phyloP scores from a whole-genome alignment of 2,888 invertebrate genomes.

The Danaus chrysippus region DNA sequence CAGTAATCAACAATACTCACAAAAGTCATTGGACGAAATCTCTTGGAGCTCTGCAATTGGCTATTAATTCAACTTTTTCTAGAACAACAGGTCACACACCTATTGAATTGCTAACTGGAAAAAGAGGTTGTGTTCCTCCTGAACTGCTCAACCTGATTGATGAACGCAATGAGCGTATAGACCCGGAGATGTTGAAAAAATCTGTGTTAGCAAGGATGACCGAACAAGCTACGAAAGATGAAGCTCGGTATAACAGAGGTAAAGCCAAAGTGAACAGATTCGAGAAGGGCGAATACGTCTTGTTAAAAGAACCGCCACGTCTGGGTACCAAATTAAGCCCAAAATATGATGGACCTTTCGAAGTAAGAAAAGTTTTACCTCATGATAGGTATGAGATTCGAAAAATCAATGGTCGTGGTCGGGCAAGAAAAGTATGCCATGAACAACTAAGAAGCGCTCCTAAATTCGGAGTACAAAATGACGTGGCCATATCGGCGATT shows the following conservation, averaged over 20 bases:
- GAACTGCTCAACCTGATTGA: conserved; percentile 12
- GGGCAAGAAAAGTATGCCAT: too few relatives aligned
- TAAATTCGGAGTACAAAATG: too few relatives aligned
- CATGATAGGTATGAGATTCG: too few relatives aligned
- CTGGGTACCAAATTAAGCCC: neutral
- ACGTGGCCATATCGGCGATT: too few relatives aligned
- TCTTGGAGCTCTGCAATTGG: conserved; percentile 32
- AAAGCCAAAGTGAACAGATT: conserved; percentile 10
- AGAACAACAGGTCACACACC: conserved; percentile 30
- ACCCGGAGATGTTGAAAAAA: conserved; percentile 7
- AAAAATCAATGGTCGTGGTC: too few relatives aligned
- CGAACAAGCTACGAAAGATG: too few relatives aligned
- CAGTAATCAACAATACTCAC: conserved; percentile 24
- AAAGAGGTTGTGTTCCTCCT: conserved; percentile 25
- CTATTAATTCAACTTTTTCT: conserved; percentile 28
- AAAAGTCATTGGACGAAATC: conserved; percentile 28
- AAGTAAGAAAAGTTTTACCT: too few relatives aligned
- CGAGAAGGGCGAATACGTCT: conserved; percentile 7
- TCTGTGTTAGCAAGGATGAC: too few relatives aligned
- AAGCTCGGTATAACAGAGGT: conserved; percentile 8
- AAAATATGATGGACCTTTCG: neutral
- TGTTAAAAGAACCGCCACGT: too few relatives aligned
- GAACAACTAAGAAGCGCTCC: too few relatives aligned
- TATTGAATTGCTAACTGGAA: conserved; percentile 30
- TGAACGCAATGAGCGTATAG: neutral